phyloP scores from a whole-genome alignment of 1,140 invertebrate genomes.

The Drosophila nikananu region DNA sequence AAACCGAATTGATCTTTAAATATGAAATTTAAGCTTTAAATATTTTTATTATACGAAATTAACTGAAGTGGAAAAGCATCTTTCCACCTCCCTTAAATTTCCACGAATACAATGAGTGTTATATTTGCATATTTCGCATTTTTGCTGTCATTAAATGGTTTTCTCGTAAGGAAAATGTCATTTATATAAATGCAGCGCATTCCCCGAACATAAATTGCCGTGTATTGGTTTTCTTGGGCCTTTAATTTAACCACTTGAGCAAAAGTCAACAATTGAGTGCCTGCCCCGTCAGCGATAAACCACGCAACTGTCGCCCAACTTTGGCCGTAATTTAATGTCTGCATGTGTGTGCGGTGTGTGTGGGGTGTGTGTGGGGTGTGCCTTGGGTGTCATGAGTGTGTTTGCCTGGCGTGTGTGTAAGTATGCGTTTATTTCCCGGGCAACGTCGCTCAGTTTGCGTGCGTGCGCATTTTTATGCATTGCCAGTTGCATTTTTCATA shows the following conservation, averaged over 20 bases:
- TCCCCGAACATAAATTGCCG: slow-evolving; percentile 25
- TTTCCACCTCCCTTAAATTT: neutral
- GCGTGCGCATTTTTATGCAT: slow-evolving; percentile 84
- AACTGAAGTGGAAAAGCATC: no score
- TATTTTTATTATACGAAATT: neutral
- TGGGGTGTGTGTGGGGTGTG: slow-evolving; percentile 19
- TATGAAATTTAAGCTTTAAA: neutral
- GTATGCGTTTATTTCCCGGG: slow-evolving; percentile 25
- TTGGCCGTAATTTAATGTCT: slow-evolving; percentile 78
- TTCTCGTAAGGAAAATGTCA: slow-evolving; percentile 5
- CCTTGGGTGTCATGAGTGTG: slow-evolving; percentile 11
- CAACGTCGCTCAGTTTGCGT: slow-evolving; percentile 74
- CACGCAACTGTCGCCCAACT: slow-evolving; percentile 84
- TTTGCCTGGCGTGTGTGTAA: slow-evolving; percentile 40
- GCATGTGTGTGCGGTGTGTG: slow-evolving; percentile 32
- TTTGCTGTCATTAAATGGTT: neutral
- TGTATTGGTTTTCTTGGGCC: slow-evolving; percentile 32
- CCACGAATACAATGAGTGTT: neutral
- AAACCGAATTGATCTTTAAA: neutral
- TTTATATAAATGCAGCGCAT: slow-evolving; percentile 11
- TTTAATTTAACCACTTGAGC: slow-evolving; percentile 73
- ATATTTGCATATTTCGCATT: slow-evolving; percentile 5
- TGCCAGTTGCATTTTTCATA: slow-evolving; percentile 84
- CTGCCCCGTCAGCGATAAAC: slow-evolving; percentile 74
- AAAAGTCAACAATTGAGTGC: slow-evolving; percentile 77